A percentile compares a stretch with the other conserved stretches of the same genome.
Conservation (phyloP, 2,797 vertebrate species). For the Sebastes glaucus region DNA sequence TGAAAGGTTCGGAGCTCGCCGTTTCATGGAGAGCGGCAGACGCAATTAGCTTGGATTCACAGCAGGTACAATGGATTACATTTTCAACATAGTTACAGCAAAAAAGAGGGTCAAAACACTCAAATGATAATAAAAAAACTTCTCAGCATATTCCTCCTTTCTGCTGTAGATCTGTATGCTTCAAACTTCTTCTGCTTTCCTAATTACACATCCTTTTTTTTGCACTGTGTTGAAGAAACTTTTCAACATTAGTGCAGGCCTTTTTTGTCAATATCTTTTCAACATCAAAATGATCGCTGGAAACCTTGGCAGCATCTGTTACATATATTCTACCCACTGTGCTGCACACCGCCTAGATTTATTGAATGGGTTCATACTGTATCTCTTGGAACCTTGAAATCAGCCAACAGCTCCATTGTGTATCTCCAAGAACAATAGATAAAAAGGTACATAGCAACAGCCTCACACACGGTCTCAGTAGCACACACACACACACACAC, state of each 20-base stretch:
- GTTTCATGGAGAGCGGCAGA: not conserved
- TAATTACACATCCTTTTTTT: not conserved
- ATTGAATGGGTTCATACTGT: not conserved
- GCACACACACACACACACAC: not conserved
- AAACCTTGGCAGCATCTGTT: not conserved
- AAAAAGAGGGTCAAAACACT: not conserved
- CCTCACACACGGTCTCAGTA: not conserved
- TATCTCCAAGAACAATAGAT: conserved; percentile 17
- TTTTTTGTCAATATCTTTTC: not conserved
- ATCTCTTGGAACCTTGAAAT: not conserved
- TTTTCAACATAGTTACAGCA: not conserved
- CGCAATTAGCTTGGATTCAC: not conserved
- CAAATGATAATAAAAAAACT: not conserved
- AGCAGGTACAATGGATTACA: not conserved
- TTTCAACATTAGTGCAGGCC: not conserved
- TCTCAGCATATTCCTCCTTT: not conserved
- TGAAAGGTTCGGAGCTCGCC: not conserved
- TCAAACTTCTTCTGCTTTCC: not conserved
- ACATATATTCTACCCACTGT: not conserved
- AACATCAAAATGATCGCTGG: not conserved
- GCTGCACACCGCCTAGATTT: not conserved
- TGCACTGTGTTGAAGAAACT: not conserved
- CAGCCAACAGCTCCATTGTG: not conserved
- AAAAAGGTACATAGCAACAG: not conserved
- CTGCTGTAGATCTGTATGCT: not conserved